These are phyloP conservation scores for Neogale vison DNA, from an alignment of 2,113 vertebrate species.

Conservation along the genomic window DNA sequence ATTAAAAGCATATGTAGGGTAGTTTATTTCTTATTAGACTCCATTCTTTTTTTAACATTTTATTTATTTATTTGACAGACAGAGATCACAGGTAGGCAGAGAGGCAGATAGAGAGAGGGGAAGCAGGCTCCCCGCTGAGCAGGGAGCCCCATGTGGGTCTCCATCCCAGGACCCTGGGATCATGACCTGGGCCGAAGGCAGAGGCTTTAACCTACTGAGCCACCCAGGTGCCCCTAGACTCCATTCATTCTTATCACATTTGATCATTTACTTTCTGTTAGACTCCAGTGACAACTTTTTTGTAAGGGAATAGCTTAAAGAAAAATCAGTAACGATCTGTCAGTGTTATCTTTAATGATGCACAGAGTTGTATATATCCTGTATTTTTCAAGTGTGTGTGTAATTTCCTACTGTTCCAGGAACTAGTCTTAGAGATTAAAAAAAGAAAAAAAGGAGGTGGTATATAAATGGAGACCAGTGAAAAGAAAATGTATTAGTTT, in stretches of 20 bases:
- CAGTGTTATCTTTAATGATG: not conserved
- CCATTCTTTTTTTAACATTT: not conserved
- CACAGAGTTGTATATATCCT: not conserved
- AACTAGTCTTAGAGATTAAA: slow-evolving; percentile 31
- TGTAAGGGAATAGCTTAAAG: not conserved
- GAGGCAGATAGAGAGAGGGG: too few relatives aligned
- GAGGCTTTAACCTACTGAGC: too few relatives aligned
- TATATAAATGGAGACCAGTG: not conserved
- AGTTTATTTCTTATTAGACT: not conserved
- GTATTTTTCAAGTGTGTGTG: not conserved
- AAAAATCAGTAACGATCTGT: not conserved
- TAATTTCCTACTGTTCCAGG: not conserved
- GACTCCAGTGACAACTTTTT: not conserved
- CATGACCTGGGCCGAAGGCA: too few relatives aligned
- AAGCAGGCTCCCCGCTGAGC: too few relatives aligned
- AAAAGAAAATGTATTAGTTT: slow-evolving; percentile 29
- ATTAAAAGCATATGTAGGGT: not conserved
- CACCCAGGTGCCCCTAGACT: too few relatives aligned
- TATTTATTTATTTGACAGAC: too few relatives aligned
- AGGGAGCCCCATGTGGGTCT: too few relatives aligned
- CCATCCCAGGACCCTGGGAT: too few relatives aligned
- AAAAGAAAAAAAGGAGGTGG: not conserved
- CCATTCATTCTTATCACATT: not conserved
- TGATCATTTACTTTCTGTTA: not conserved
- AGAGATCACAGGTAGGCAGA: too few relatives aligned